Evolutionary conservation across 2,797 vertebrate species (phyloP).

Genomic region (Crocodylus rhombifer): DNA sequence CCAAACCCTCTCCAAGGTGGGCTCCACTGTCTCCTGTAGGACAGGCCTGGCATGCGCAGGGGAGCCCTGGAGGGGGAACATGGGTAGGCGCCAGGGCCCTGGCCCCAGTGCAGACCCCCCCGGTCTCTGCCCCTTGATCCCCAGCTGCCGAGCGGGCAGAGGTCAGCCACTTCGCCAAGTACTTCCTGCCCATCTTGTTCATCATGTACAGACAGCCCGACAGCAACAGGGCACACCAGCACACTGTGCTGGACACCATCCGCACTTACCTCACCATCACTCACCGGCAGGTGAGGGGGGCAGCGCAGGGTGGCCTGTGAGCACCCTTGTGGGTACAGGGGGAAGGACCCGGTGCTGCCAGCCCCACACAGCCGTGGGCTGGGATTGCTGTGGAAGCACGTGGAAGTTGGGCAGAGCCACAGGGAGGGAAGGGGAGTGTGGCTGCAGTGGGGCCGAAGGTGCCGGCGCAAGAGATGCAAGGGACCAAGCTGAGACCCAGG

Average conservation of each 20-base stretch:
- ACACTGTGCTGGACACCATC: slow-evolving; percentile 92
- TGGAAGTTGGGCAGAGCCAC: neutral
- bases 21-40: too few species aligned
- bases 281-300: slow-evolving; percentile 83
- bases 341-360: accelerated
- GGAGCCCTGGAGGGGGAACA: too few species aligned
- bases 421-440: too few species aligned
- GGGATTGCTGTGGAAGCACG: neutral
- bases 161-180: slow-evolving; percentile 94
- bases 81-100: neutral
- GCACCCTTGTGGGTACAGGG: too few species aligned
- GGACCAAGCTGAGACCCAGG: too few species aligned
- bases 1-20: too few species aligned
- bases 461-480: too few species aligned
- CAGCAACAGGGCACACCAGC: slow-evolving; percentile 82
- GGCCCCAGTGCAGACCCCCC: neutral
- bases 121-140: slow-evolving; percentile 11
- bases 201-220: slow-evolving; percentile 92
- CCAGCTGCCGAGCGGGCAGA: slow-evolving; percentile 89
- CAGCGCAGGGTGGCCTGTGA: too few species aligned
- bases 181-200: slow-evolving; percentile 97
- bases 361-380: neutral
- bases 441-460: too few species aligned
- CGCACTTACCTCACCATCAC: slow-evolving; percentile 90
- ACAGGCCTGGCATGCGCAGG: too few species aligned